Conservation (phyloP, 2,113 vertebrate species). For the Miniopterus natalensis region DNA sequence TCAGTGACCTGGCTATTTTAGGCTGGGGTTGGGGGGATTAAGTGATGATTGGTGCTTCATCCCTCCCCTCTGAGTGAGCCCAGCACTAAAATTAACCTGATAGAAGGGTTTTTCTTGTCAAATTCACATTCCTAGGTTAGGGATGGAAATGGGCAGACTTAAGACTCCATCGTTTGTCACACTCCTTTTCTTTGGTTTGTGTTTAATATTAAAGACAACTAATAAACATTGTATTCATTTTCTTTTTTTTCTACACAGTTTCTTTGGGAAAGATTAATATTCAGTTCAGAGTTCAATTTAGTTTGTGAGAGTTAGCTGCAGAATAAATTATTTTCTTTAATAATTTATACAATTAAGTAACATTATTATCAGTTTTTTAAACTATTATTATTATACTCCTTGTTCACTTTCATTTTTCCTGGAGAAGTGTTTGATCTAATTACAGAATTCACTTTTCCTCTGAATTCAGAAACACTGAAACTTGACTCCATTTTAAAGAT, state of each 20-base stretch:
- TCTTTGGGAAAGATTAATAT: slow-evolving; percentile 14
- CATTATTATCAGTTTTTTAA: not conserved
- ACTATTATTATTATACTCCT: not conserved
- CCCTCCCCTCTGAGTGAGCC: slow-evolving; percentile 14
- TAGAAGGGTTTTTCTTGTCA: slow-evolving; percentile 60
- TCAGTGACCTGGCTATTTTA: slow-evolving; percentile 72
- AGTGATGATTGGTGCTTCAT: not conserved
- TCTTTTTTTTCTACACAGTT: not conserved
- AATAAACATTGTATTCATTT: not conserved
- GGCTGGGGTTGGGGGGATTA: slow-evolving; percentile 32
- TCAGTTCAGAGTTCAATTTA: slow-evolving; percentile 53
- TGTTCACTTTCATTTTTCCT: slow-evolving; percentile 50
- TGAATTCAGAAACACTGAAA: slow-evolving; percentile 69
- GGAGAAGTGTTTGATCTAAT: slow-evolving; percentile 50
- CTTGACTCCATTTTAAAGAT: slow-evolving; percentile 70
- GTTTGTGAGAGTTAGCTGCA: slow-evolving; percentile 50
- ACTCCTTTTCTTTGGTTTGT: not conserved
- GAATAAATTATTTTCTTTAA: slow-evolving; percentile 39
- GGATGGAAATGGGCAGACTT: not conserved
- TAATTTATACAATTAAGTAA: not conserved
- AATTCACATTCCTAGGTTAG: slow-evolving; percentile 43
- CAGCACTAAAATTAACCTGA: slow-evolving; percentile 69
- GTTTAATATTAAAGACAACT: slow-evolving; percentile 45
- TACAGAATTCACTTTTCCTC: slow-evolving; percentile 54
- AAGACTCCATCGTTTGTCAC: not conserved